Percentiles rank a stretch among this genome's conserved stretches.
Conservation (phyloP, 2,113 vertebrate species). For the Cynocephalus volans region DNA sequence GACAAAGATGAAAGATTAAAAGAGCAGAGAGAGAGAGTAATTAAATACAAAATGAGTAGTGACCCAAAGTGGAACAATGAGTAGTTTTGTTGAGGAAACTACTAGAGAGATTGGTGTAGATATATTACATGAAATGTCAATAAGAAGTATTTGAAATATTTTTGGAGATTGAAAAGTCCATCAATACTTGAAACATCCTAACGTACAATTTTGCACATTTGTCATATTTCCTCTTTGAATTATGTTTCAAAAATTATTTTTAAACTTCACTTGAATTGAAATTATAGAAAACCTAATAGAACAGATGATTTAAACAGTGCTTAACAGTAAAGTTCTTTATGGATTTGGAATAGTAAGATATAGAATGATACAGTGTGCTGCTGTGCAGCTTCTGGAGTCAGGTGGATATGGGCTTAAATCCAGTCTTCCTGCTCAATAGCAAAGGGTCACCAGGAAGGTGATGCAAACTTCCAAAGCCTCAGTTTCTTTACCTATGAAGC, state of each 20-base stretch:
- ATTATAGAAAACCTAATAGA: conserved; percentile 14
- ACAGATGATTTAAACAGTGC: background rate
- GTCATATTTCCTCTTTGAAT: background rate
- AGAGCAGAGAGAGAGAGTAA: background rate
- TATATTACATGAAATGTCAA: background rate
- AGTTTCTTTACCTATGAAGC: background rate
- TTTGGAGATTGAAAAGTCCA: background rate
- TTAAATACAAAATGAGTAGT: background rate
- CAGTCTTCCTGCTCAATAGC: background rate
- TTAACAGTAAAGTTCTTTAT: background rate
- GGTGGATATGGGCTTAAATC: background rate
- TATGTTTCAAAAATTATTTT: background rate
- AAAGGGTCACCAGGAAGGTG: background rate
- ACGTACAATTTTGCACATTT: background rate
- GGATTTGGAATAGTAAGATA: background rate
- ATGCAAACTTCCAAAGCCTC: background rate
- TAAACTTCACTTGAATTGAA: conserved; percentile 25
- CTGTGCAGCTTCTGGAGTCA: background rate
- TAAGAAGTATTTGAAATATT: background rate
- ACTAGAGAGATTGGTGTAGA: background rate
- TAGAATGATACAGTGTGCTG: background rate
- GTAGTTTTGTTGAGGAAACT: background rate
- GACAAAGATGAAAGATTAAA: background rate
- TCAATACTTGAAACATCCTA: background rate
- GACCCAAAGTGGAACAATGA: background rate